Base-by-base conservation (phyloP, 1,140 invertebrate species). In the Ridgeia piscesae region DNA sequence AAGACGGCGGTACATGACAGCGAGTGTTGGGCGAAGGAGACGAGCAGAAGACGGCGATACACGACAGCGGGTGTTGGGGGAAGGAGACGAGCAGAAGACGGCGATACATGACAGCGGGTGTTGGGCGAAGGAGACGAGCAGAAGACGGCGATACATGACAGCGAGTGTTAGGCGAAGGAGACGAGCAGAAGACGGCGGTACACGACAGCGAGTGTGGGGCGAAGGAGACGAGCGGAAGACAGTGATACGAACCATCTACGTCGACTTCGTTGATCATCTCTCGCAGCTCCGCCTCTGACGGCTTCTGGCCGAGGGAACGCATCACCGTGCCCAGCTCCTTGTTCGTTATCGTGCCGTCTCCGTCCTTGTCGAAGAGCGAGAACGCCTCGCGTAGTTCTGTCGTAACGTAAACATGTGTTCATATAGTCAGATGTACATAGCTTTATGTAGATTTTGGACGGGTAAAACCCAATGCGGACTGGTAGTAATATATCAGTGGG, bases 261-360 rank as follows among this genome's bases (percentile, higher is more conserved):
- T 99, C 99, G 94, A 99, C 99, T 97, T 99, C 99, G 96, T 99
- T 99, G 96, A 99, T 99, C 99, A 99, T 99, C 96, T 99, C 99
- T 96, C 99, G 99, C 91, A 99, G 97, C 96, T 99, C 99, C 91
- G 99, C 99, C 96, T 99, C 99, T 96, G 99, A 99, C 95, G 99
- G 99, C 96, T 99, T 99, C 97, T 99, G 99, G 94, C 99, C 99
- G 95, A 99, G 97, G 91, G 98, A 99, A 95, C 99, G 97, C 99
- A 99, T 99, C 93, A 99, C 99, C 95, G 99, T 99, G 94, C 99
- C 99, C 97, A 99, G 97, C 97, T 99, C 99, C 97, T 99, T 99
- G 96, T 99, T 98, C 0, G 98, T 98, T 89, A 98, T 98, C 92
- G 97, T 98, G 0, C 98, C 98, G 94, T 98, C 98, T 1, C 98